These are phyloP conservation scores for Bufotes viridis DNA, from an alignment of 2,797 vertebrate species.

Conservation along the genomic window DNA sequence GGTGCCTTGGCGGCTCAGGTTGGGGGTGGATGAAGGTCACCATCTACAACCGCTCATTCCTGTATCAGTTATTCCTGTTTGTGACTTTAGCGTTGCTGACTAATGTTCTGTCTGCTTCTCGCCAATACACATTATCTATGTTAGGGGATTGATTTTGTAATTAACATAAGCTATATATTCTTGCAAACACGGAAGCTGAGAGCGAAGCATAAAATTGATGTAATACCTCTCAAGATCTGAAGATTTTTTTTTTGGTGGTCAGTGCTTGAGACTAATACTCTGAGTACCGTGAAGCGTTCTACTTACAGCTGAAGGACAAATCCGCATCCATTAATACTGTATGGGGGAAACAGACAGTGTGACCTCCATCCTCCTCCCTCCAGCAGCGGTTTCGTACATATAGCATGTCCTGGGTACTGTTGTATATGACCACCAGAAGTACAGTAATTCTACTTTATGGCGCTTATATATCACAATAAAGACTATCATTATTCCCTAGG, in stretches of 20 bases:
- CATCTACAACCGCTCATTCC: not conserved
- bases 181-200: conserved; percentile 33
- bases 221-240: conserved; percentile 39
- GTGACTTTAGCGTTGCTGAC: conserved; percentile 29
- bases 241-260: conserved; percentile 42
- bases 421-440: conserved; percentile 32
- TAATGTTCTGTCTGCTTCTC: conserved; percentile 21
- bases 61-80: conserved; percentile 18
- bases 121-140: conserved; percentile 47
- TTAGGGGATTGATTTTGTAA: conserved; percentile 57
- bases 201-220: conserved; percentile 51
- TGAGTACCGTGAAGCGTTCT: conserved; percentile 27
- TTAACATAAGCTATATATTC: conserved; percentile 57
- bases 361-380: not conserved
- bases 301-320: conserved; percentile 17
- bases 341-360: not conserved
- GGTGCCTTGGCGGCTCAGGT: not conserved
- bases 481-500: conserved; percentile 23
- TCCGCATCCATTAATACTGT: not conserved
- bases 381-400: not conserved
- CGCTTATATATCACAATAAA: conserved; percentile 15
- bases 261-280: conserved; percentile 35
- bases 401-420: not conserved
- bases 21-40: not conserved
- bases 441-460: conserved; percentile 24